Percentiles rank a stretch among this genome's conserved stretches.
Evolutionary conservation across 2,888 invertebrate genomes (phyloP).

Genomic region (Poecilobothrus nobilitatus): DNA sequence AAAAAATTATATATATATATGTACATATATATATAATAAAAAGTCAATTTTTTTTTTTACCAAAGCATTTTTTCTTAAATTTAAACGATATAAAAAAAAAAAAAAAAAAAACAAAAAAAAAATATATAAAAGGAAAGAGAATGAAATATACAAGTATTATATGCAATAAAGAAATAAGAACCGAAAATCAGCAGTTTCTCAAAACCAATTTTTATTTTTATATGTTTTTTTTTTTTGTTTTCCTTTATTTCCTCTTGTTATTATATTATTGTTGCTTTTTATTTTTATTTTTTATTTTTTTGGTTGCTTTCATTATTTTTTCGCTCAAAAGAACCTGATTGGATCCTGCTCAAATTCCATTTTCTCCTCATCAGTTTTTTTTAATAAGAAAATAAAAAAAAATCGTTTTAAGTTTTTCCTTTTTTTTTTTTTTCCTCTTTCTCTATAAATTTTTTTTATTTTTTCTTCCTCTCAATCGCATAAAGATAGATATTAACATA

Average conservation of each 20-base stretch:
- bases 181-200: background rate
- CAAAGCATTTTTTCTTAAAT: background rate
- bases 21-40: too few relatives aligned
- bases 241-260: too few relatives aligned
- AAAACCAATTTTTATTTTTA: background rate
- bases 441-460: background rate
- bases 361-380: background rate
- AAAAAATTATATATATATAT: too few relatives aligned
- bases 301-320: background rate
- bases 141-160: too few relatives aligned
- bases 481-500: background rate
- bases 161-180: background rate
- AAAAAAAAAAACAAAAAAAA: too few relatives aligned
- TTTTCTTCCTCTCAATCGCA: background rate
- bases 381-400: background rate
- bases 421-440: background rate
- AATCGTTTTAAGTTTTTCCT: background rate
- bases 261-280: background rate
- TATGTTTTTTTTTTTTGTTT: background rate
- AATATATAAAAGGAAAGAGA: too few relatives aligned
- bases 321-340: background rate
- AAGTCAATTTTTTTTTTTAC: background rate
- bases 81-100: background rate
- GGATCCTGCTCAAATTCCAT: constrained; percentile 3
- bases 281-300: too few relatives aligned